These are phyloP conservation scores for Acrossocheilus wenchowensis DNA, from an alignment of 2,797 vertebrate species.

Conservation along the genomic window DNA sequence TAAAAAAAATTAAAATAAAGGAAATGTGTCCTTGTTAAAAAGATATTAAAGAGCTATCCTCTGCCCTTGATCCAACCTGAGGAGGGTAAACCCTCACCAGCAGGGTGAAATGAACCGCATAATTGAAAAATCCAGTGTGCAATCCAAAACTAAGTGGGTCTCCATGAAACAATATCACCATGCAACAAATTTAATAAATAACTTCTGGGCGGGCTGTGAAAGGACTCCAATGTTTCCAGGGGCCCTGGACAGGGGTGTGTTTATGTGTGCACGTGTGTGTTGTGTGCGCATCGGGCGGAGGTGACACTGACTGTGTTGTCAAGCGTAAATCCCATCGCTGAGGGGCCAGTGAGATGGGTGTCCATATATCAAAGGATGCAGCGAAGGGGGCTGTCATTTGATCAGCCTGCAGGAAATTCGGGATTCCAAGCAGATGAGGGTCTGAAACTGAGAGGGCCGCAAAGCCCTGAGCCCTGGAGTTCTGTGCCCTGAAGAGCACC, in stretches of 20 bases:
- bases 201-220: constrained; percentile 80
- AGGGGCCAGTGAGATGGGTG: constrained; percentile 82
- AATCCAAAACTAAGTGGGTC: constrained; percentile 84
- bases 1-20: constrained; percentile 57
- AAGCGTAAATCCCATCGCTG: constrained; percentile 85
- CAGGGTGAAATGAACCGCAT: constrained; percentile 84
- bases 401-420: constrained; percentile 85
- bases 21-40: constrained; percentile 74
- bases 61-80: constrained; percentile 73
- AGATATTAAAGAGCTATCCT: constrained; percentile 79
- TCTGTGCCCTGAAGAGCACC: constrained; percentile 72
- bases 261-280: constrained; percentile 51
- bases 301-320: constrained; percentile 87
- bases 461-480: constrained; percentile 72
- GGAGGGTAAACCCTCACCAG: constrained; percentile 79
- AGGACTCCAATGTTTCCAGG: constrained; percentile 79
- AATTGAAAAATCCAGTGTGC: constrained; percentile 86
- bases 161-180: constrained; percentile 79
- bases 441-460: constrained; percentile 83
- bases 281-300: constrained; percentile 74
- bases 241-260: constrained; percentile 52
- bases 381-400: constrained; percentile 81
- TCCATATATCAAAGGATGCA: constrained; percentile 86
- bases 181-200: constrained; percentile 86
- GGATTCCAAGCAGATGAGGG: constrained; percentile 88